Percentiles rank a stretch among this genome's conserved stretches.
Conservation (phyloP, 2,888 invertebrate species). For the Caenorhabditis angaria region DNA sequence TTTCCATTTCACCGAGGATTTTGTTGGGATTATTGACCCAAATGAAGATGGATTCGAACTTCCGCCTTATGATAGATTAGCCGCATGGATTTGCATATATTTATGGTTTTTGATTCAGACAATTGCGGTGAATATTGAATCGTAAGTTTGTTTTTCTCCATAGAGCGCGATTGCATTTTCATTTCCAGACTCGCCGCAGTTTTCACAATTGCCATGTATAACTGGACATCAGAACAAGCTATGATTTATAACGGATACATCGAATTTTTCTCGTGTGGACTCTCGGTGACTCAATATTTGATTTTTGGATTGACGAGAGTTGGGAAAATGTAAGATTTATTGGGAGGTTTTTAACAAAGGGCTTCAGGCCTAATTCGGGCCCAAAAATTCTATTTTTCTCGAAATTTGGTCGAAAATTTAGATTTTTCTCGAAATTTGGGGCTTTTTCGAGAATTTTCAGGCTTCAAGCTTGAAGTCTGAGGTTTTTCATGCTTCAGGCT, state of each 20-base stretch:
- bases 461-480: too few species aligned
- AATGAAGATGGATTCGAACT: slow-evolving; percentile 38
- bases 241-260: slow-evolving; percentile 48
- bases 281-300: slow-evolving; percentile 40
- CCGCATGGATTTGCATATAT: slow-evolving; percentile 44
- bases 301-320: slow-evolving; percentile 44
- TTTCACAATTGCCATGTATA: slow-evolving; percentile 47
- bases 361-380: too few species aligned
- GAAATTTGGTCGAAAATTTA: neutral
- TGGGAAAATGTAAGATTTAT: slow-evolving; percentile 37
- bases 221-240: slow-evolving; percentile 38
- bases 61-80: slow-evolving; percentile 41
- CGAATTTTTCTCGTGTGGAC: slow-evolving; percentile 39
- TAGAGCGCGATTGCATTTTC: too few species aligned
- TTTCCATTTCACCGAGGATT: slow-evolving; percentile 44
- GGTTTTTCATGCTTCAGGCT: too few species aligned
- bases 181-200: slow-evolving; percentile 4
- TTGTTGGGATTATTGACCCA: slow-evolving; percentile 52
- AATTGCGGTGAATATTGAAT: slow-evolving; percentile 44
- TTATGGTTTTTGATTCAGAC: slow-evolving; percentile 48
- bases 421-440: too few species aligned
- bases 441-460: too few species aligned
- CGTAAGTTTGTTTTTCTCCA: too few species aligned
- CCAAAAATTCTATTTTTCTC: neutral
- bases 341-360: neutral